Conservation (phyloP, 2,797 vertebrate genomes). For the Xenopus petersii region DNA sequence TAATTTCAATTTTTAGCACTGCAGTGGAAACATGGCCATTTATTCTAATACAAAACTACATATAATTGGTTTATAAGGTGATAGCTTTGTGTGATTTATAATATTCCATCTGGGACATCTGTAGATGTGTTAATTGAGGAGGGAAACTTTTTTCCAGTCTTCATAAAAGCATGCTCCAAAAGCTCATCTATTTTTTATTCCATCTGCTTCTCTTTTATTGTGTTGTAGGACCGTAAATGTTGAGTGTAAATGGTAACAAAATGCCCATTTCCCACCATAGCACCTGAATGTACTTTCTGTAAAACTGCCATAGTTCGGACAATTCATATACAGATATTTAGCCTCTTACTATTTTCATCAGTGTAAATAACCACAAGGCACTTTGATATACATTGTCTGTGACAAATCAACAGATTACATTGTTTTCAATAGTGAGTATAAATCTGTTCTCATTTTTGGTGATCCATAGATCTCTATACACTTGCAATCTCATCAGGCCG, state of each 20-base stretch:
- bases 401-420: slow-evolving; percentile 3
- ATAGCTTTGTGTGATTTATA: slow-evolving; percentile 25
- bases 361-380: slow-evolving; percentile 27
- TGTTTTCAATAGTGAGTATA: not conserved
- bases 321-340: slow-evolving; percentile 40
- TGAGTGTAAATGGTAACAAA: slow-evolving; percentile 12
- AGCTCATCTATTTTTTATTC: slow-evolving; percentile 17
- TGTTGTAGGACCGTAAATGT: slow-evolving; percentile 11
- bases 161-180: slow-evolving; percentile 20
- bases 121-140: slow-evolving; percentile 12
- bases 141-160: slow-evolving; percentile 12
- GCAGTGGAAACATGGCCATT: slow-evolving; percentile 15
- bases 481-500: too few relatives aligned
- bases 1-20: slow-evolving; percentile 10
- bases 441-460: not conserved
- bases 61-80: slow-evolving; percentile 3
- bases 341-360: slow-evolving; percentile 15
- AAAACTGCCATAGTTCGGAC: slow-evolving; percentile 9
- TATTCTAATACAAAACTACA: slow-evolving; percentile 1
- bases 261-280: slow-evolving; percentile 35
- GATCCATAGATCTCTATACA: too few relatives aligned
- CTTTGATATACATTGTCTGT: slow-evolving; percentile 1
- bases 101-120: not conserved
- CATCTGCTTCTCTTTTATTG: slow-evolving; percentile 6
- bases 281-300: slow-evolving; percentile 46